A percentile compares a stretch with the other conserved stretches of the same genome.
phyloP scores from a whole-genome alignment of 2,113 vertebrate genomes.

The Micromys minutus region DNA sequence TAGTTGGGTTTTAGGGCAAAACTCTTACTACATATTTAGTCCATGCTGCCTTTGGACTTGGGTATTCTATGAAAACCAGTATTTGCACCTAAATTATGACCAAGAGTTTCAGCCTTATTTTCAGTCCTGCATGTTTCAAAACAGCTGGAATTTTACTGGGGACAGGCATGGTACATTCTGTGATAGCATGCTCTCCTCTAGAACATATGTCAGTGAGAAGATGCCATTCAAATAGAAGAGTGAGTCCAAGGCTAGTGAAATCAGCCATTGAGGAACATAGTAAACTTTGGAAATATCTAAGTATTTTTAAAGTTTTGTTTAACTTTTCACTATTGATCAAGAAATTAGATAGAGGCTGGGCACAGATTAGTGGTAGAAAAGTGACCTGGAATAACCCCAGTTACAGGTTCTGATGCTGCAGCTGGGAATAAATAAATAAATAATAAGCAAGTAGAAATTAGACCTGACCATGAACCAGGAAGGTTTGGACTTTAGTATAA shows the following conservation, averaged over 20 bases:
- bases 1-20: not conserved
- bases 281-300: not conserved
- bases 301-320: not conserved
- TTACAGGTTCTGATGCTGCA: no score
- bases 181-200: not conserved
- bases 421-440: not conserved
- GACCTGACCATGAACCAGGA: not conserved
- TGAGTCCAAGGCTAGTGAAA: constrained; percentile 11
- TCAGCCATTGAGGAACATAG: not conserved
- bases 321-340: not conserved
- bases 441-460: not conserved
- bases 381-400: not conserved
- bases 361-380: not conserved
- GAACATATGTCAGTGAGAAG: not conserved
- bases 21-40: not conserved
- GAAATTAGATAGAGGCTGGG: not conserved
- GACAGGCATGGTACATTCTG: not conserved
- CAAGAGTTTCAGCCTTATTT: constrained; percentile 1
- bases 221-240: not conserved
- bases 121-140: not conserved
- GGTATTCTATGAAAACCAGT: not conserved
- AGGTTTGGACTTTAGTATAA: not conserved
- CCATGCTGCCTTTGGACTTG: not conserved
- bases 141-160: constrained; percentile 14
- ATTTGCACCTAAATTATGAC: constrained; percentile 53